Evolutionary conservation across 1,140 invertebrate species (phyloP).

Genomic region (Paracyclopina nana): DNA sequence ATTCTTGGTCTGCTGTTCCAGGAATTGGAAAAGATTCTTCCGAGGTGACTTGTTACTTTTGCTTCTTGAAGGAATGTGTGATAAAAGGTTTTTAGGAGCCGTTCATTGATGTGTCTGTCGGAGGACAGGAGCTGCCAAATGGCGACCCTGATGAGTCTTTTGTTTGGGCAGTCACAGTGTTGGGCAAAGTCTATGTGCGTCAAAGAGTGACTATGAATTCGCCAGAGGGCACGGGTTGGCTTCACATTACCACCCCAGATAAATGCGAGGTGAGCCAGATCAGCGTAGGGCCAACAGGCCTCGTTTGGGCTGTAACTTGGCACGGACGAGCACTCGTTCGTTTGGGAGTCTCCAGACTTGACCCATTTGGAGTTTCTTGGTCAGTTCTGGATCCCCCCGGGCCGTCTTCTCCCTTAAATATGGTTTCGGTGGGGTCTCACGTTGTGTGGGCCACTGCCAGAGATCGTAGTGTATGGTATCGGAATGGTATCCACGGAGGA

Average conservation of each 20-base stretch:
- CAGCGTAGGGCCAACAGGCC: constrained; percentile 54
- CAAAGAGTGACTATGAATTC: constrained; percentile 49
- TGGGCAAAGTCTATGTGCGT: constrained; percentile 64
- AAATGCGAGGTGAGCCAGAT: constrained; percentile 61
- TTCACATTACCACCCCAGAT: constrained; percentile 43
- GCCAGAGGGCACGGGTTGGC: constrained; percentile 67
- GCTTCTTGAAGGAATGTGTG: not conserved
- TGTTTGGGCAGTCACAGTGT: constrained; percentile 76
- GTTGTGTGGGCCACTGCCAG: constrained; percentile 66
- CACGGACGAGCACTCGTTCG: constrained; percentile 57
- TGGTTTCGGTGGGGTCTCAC: constrained; percentile 61
- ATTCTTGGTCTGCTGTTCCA: constrained; percentile 74
- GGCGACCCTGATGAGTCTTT: constrained; percentile 44
- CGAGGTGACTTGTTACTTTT: constrained; percentile 30
- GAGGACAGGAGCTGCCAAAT: constrained; percentile 56
- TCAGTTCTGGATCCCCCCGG: constrained; percentile 51
- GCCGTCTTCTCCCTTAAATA: constrained; percentile 39
- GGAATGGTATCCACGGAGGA: constrained; percentile 46
- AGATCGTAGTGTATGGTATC: constrained; percentile 68
- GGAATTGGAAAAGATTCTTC: constrained; percentile 67
- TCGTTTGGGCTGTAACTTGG: constrained; percentile 62
- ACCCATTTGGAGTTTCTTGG: constrained; percentile 47
- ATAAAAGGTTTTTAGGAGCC: constrained; percentile 35
- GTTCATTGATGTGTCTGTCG: constrained; percentile 61
- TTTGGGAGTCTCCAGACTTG: constrained; percentile 48